Conservation (phyloP, 2,888 invertebrate genomes). For the Eristalis tenax region DNA sequence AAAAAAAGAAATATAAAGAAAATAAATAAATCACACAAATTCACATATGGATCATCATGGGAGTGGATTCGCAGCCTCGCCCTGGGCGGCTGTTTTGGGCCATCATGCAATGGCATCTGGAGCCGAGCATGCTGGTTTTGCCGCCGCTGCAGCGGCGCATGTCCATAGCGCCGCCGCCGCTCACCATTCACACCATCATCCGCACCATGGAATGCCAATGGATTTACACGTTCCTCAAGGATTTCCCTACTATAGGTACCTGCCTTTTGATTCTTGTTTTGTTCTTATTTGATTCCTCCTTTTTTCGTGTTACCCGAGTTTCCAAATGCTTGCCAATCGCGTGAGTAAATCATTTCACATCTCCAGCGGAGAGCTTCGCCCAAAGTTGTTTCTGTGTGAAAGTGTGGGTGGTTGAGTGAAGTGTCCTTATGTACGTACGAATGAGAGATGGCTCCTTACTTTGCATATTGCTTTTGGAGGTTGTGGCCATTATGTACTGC, state of each 20-base stretch:
- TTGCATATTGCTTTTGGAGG: constrained; percentile 6
- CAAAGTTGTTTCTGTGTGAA: constrained; percentile 7
- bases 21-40: constrained; percentile 22
- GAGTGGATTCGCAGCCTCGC: constrained; percentile 88
- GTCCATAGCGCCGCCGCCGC: constrained; percentile 82
- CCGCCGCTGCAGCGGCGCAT: constrained; percentile 81
- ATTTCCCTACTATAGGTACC: constrained; percentile 93
- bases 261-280: constrained; percentile 37
- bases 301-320: constrained; percentile 4
- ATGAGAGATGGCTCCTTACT: not conserved
- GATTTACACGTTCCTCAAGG: constrained; percentile 95
- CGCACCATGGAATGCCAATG: constrained; percentile 89
- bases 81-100: constrained; percentile 90
- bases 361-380: not conserved
- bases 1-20: constrained; percentile 37
- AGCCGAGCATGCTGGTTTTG: constrained; percentile 80
- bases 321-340: constrained; percentile 46
- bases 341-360: constrained; percentile 23
- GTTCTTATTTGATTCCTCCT: not conserved
- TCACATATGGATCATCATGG: constrained; percentile 88
- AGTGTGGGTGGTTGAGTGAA: constrained; percentile 37
- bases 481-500: constrained; percentile 18
- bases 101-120: constrained; percentile 82
- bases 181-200: constrained; percentile 80
- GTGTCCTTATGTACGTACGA: constrained; percentile 8